Percentiles rank a stretch among this genome's conserved stretches.
Conservation (phyloP, 2,888 invertebrate species). For the Cantharis lateralis region DNA sequence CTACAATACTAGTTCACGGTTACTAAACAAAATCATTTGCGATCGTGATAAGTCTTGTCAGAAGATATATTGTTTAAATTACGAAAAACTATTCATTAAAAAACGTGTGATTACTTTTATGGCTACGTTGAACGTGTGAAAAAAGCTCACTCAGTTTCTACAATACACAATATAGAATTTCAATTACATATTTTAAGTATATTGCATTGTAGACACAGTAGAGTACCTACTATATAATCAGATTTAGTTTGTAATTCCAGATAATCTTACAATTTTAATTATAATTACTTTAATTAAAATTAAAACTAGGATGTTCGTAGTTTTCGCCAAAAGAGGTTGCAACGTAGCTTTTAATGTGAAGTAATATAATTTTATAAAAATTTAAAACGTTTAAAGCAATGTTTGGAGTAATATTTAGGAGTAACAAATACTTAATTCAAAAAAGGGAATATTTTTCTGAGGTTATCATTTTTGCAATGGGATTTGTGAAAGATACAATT, state of each 20-base stretch:
- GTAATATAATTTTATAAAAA: too few relatives aligned
- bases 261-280: neutral
- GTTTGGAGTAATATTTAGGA: too few relatives aligned
- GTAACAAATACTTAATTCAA: too few relatives aligned
- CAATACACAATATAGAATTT: neutral
- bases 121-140: slow-evolving; percentile 23
- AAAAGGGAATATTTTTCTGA: too few relatives aligned
- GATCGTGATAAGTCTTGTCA: slow-evolving; percentile 38
- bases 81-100: slow-evolving; percentile 23
- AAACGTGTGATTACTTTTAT: slow-evolving; percentile 16
- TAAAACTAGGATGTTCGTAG: too few relatives aligned
- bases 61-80: slow-evolving; percentile 19
- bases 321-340: too few relatives aligned
- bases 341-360: too few relatives aligned
- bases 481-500: too few relatives aligned
- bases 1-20: slow-evolving; percentile 43
- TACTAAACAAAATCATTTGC: slow-evolving; percentile 39
- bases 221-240: too few relatives aligned
- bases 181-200: neutral
- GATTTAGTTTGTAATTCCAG: neutral
- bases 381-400: too few relatives aligned
- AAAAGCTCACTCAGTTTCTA: neutral
- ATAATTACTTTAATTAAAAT: neutral
- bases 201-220: neutral
- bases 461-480: too few relatives aligned